These are phyloP conservation scores for Encarsia formosa DNA, from an alignment of 2,888 invertebrate genomes.

Conservation along the genomic window DNA sequence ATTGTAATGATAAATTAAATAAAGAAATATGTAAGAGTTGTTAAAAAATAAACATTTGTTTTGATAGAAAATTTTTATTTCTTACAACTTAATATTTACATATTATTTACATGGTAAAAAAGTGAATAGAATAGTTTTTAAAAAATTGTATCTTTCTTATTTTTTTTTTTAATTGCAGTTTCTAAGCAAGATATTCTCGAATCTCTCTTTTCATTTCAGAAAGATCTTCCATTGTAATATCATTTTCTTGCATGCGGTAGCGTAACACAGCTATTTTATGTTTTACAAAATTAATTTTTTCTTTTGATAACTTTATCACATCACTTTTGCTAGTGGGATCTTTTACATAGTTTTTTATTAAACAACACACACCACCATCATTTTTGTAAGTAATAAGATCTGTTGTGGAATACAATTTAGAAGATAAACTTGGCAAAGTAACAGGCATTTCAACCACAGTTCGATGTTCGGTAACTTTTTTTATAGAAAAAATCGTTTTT, in stretches of 20 bases:
- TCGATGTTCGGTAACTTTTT: constrained; percentile 33
- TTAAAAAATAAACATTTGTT: no score
- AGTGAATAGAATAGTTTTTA: no score
- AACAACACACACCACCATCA: constrained; percentile 38
- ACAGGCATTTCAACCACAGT: constrained; percentile 35
- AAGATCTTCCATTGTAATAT: constrained; percentile 30
- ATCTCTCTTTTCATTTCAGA: constrained; percentile 9
- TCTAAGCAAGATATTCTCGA: constrained; percentile 17
- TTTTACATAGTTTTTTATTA: constrained; percentile 39
- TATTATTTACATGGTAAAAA: no score
- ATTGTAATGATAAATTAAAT: no score
- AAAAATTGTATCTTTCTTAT: no score
- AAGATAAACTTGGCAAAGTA: constrained; percentile 16
- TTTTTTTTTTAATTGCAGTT: no score
- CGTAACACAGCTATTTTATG: constrained; percentile 36
- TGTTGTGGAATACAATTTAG: constrained; percentile 25
- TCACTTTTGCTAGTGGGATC: constrained; percentile 29
- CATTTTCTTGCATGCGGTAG: constrained; percentile 29
- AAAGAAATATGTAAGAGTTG: no score
- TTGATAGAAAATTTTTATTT: no score
- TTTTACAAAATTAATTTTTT: constrained; percentile 36
- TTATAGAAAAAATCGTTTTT: constrained; percentile 35
- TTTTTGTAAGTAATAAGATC: constrained; percentile 40
- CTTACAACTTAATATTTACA: no score
- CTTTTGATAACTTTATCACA: constrained; percentile 13